Evolutionary conservation across 2,797 vertebrate species (phyloP), one percentile per base, ranked within the genome.

Genomic region (Toxotes lorentzi): DNA sequence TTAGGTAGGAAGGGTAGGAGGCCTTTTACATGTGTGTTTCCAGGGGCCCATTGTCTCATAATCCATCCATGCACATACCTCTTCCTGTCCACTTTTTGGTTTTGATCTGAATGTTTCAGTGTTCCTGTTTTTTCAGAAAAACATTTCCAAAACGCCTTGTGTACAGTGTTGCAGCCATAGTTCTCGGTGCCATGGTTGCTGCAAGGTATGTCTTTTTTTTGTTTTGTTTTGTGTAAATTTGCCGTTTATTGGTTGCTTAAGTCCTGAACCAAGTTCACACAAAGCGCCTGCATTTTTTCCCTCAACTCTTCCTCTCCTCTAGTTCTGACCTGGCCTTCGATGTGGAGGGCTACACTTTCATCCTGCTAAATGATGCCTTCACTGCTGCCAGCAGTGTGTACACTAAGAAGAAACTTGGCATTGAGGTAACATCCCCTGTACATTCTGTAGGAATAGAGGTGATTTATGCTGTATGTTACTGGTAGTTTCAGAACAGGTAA

Each of bases 291-390:
- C 32, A 9, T 32, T 64, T 62, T 62, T 43, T 1, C 34, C 27
- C 5, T 16, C 9, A 2, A 66, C 1, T 59, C 27, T 7, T 17
- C 7, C 13, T 53, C 27, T 72, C 67, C 65, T 67, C 10, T 81
- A 99, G 98, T 71, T 97, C 97, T 63, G 98, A 99, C 89, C 92
- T 99, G 61, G 95, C 97, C 69, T 99, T 98, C 77, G 97, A 95
- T 76, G 65, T 96, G 74, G 96, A 96, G 88, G 96, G 94, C 40
- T 99, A 99, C 30, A 56, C 80, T 0, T 96, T 96, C 74, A 96
- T 99, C 43, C 93, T 99, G 78, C 90, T 99, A 57, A 99, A 98
- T 12, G 97, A 99, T 72, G 85, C 95, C 83, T 97, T 98, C 91
- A 98, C 98, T 27, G 97, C 98, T 0, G 95, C 97, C 34, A 97